Base-by-base conservation (phyloP, 2,113 vertebrate genomes). In the Talpa occidentalis region DNA sequence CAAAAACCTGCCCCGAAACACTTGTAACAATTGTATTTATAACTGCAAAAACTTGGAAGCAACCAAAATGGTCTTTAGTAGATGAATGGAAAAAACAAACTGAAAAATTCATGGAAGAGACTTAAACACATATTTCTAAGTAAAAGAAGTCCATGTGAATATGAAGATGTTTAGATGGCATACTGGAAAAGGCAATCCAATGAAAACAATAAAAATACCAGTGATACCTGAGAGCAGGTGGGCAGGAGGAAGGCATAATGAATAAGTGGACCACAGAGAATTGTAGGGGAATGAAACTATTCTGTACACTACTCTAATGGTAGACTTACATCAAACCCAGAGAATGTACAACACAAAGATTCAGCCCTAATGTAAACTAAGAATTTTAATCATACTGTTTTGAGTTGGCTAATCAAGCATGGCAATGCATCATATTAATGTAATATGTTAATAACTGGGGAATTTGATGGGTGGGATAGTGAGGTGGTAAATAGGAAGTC, bases 181-280 rank as follows among this genome's bases (percentile, higher is more conserved):
- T 82, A 82, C 40, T 64, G n/a, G 60, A 56, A 91, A 91, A 70
- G 30, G 14, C 42, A n/a, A 62, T 30, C 16, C 24, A 54, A 24
- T n/a, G 28, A 22, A 52, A 56, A 52, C 1, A 62, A 15, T 52
- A 40, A 76, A 60, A 52, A 54, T 5, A 62, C 24, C 32, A 35
- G 30, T 22, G 11, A 12, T n/a, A 24, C 14, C 2, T 32, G 3
- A 62, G 11, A 54, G 37, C 60, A 62, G 24, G 2, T 30, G 44
- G 42, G 5, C 1, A 37, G 4, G 11, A 10, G 11, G n/a, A 59
- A 0, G 1, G 10, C 56, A 35, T 37, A 7, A 47, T 21, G 0
- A 37, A 0, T 17, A 37, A 16, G 32, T 19, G 2, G 17, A 44
- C 5, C 56, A n/a, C 2, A 26, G 35, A 26, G 49, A 30, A 15